These are phyloP conservation scores for Macropodus opercularis DNA, from an alignment of 2,797 vertebrate genomes.

Conservation along the genomic window DNA sequence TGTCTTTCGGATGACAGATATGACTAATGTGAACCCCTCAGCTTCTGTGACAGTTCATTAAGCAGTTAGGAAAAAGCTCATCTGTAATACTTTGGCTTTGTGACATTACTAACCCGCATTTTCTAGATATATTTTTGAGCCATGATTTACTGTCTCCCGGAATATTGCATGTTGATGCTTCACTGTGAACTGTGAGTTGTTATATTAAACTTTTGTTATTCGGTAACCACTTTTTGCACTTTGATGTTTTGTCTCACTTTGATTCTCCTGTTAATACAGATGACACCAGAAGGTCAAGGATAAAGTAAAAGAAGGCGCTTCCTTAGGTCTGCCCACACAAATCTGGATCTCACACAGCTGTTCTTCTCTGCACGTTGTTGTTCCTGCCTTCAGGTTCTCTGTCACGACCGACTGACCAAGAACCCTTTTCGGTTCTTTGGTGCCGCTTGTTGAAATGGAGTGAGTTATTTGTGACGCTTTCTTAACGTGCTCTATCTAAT, in stretches of 20 bases:
- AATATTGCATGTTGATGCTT: too few relatives aligned
- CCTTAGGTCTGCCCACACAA: background rate
- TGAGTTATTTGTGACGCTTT: conserved; percentile 62
- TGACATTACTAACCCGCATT: background rate
- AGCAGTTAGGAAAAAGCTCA: background rate
- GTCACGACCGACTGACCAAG: conserved; percentile 13
- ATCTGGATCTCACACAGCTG: conserved; percentile 3
- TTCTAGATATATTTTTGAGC: too few relatives aligned
- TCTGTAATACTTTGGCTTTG: background rate
- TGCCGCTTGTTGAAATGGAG: conserved; percentile 67
- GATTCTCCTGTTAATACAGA: conserved; percentile 40
- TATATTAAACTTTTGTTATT: background rate
- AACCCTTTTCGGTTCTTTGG: background rate
- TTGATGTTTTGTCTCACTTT: conserved; percentile 10
- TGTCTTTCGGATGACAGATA: background rate
- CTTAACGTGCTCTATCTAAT: conserved; percentile 23
- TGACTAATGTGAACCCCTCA: conserved; percentile 1
- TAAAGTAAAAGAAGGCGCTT: conserved; percentile 18
- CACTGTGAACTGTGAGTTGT: background rate
- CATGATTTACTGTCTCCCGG: too few relatives aligned
- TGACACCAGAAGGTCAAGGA: conserved; percentile 14
- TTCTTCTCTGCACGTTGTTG: background rate
- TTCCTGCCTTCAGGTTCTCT: conserved; percentile 5
- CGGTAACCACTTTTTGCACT: background rate
- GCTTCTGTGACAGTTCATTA: background rate